phyloP scores from a whole-genome alignment of 2,113 vertebrate species.

The Callorhinus ursinus region DNA sequence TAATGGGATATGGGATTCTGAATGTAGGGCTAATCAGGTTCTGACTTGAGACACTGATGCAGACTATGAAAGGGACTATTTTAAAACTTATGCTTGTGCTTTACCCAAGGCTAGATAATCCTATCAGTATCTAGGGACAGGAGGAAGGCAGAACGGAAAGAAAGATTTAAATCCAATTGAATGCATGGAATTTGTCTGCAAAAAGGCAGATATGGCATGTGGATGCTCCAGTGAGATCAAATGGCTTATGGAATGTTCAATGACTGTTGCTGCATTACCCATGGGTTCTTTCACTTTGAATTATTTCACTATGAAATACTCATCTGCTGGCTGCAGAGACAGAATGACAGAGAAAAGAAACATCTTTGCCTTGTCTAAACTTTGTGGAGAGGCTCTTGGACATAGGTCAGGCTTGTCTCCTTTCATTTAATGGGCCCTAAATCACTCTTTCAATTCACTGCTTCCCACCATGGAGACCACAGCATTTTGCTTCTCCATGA shows the following conservation, averaged over 20 bases:
- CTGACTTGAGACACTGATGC: background rate
- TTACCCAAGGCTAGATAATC: slow-evolving; percentile 45
- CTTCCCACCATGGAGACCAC: slow-evolving; percentile 68
- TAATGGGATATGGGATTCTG: background rate
- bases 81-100: slow-evolving; percentile 45
- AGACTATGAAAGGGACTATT: background rate
- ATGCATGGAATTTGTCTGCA: background rate
- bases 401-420: slow-evolving; percentile 76
- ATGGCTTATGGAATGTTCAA: slow-evolving; percentile 66
- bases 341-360: slow-evolving; percentile 77
- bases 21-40: background rate
- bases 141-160: slow-evolving; percentile 13
- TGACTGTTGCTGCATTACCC: slow-evolving; percentile 65
- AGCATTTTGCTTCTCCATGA: slow-evolving; percentile 52
- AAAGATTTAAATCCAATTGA: slow-evolving; percentile 61
- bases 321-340: slow-evolving; percentile 77
- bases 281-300: slow-evolving; percentile 75
- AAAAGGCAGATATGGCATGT: background rate
- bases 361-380: slow-evolving; percentile 82
- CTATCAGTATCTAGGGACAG: slow-evolving; percentile 32
- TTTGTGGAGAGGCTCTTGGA: slow-evolving; percentile 76
- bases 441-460: slow-evolving; percentile 76
- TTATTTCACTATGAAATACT: slow-evolving; percentile 77
- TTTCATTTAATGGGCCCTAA: slow-evolving; percentile 80
- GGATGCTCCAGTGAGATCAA: slow-evolving; percentile 2